These are phyloP conservation scores for Tetramorium parvispinum DNA, from an alignment of 1,140 invertebrate genomes.

Conservation along the genomic window DNA sequence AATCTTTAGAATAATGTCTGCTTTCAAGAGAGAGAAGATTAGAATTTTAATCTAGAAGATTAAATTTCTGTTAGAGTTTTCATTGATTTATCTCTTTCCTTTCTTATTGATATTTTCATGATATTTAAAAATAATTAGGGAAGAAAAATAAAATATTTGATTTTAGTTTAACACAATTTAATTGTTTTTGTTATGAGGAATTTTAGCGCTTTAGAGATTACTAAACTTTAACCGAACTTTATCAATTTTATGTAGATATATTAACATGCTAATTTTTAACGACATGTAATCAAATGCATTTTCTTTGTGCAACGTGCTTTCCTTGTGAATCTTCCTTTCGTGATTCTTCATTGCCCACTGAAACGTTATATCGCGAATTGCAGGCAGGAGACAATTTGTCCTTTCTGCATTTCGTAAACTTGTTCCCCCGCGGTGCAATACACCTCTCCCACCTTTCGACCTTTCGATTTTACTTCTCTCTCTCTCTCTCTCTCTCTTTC, in stretches of 20 bases:
- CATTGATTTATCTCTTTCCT: background rate
- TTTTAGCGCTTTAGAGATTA: background rate
- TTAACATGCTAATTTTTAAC: slow-evolving; percentile 23
- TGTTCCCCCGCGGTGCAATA: slow-evolving; percentile 50
- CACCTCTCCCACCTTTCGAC: slow-evolving; percentile 18
- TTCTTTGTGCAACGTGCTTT: slow-evolving; percentile 27
- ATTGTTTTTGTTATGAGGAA: background rate
- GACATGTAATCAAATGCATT: background rate
- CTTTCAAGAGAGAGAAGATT: background rate
- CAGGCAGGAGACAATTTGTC: slow-evolving; percentile 70
- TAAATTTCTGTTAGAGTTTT: background rate
- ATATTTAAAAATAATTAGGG: background rate
- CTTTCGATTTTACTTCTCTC: slow-evolving; percentile 12
- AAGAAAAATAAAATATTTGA: background rate
- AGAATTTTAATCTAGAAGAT: background rate
- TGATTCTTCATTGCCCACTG: slow-evolving; percentile 3
- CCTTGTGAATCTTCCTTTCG: background rate
- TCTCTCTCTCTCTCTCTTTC: slow-evolving; percentile 10
- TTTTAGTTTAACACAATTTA: background rate
- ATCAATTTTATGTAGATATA: background rate
- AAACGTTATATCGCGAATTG: slow-evolving; percentile 42
- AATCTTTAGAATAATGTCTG: background rate
- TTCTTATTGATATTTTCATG: background rate
- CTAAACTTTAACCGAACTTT: background rate
- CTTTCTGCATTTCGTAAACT: slow-evolving; percentile 65